Percentiles rank a stretch among this genome's conserved stretches.
Conservation (phyloP, 2,113 vertebrate species). For the Stigmatopora nigra region DNA sequence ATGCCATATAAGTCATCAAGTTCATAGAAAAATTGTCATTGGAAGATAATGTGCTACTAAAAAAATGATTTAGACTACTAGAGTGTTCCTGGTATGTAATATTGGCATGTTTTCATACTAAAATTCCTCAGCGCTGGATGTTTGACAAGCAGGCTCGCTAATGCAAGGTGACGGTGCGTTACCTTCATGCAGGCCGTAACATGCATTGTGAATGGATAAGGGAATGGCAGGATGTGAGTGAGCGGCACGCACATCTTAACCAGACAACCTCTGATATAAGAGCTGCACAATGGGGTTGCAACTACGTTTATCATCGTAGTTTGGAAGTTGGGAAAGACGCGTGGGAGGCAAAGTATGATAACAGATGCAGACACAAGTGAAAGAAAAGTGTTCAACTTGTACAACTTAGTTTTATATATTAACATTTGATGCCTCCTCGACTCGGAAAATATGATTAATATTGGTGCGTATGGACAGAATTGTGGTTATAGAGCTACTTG, state of each 20-base stretch:
- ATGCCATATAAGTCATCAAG: no score
- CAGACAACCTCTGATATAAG: conserved; percentile 23
- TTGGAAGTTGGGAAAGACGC: conserved; percentile 39
- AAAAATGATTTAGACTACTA: neutral
- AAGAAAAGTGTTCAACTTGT: no score
- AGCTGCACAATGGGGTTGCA: conserved; percentile 8
- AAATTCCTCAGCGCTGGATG: conserved; percentile 8
- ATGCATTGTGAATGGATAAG: conserved; percentile 17
- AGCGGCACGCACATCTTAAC: conserved; percentile 10
- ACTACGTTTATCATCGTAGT: conserved; percentile 8
- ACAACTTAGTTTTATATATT: no score
- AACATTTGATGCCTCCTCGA: no score
- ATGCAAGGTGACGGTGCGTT: conserved; percentile 32
- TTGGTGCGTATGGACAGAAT: no score
- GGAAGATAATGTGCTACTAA: neutral
- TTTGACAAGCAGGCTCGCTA: conserved; percentile 12
- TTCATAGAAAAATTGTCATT: neutral
- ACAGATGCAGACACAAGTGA: conserved; percentile 32
- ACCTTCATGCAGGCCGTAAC: conserved; percentile 33
- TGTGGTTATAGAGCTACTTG: no score
- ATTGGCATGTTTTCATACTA: neutral
- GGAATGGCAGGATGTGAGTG: neutral
- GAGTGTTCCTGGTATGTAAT: neutral
- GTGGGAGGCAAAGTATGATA: conserved; percentile 37
- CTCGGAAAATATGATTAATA: no score